These are phyloP conservation scores for Cyphomyrus plagiostoma DNA, from an alignment of 2,113 vertebrate species.

Conservation along the genomic window DNA sequence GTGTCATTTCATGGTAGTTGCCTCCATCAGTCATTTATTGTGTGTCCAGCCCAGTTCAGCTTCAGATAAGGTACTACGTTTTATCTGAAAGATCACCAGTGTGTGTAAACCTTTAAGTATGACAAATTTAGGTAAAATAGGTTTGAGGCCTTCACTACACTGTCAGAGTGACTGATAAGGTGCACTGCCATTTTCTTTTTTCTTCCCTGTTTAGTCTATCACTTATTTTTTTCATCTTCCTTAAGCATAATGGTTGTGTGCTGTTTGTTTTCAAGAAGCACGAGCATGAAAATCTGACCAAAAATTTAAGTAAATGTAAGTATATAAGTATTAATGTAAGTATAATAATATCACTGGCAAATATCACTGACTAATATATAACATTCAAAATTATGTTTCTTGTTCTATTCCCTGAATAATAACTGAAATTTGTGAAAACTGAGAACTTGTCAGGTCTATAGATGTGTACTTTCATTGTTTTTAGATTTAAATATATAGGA, in stretches of 20 bases:
- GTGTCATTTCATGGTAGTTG: not conserved
- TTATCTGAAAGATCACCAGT: slow-evolving; percentile 3
- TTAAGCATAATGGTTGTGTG: not conserved
- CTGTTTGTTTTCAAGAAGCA: not conserved
- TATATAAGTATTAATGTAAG: not conserved
- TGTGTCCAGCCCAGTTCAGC: not conserved
- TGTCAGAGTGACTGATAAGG: slow-evolving; percentile 2
- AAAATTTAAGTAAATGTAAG: not conserved
- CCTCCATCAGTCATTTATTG: slow-evolving; percentile 1
- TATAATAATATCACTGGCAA: not conserved
- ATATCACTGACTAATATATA: not conserved
- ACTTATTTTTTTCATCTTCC: not conserved
- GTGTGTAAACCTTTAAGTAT: slow-evolving; percentile 1
- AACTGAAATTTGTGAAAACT: not conserved
- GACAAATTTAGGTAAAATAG: slow-evolving; percentile 5
- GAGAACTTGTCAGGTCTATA: not conserved
- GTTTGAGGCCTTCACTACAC: not conserved
- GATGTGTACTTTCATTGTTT: not conserved
- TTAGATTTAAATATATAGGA: not conserved
- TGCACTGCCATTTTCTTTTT: not conserved
- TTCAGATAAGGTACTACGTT: not conserved
- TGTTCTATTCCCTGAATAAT: not conserved
- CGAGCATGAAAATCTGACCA: not conserved
- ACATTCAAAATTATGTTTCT: too few species aligned
- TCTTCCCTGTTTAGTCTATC: not conserved